Evolutionary conservation across 2,888 invertebrate genomes (phyloP).

Genomic region (Epistrophe grossulariae): DNA sequence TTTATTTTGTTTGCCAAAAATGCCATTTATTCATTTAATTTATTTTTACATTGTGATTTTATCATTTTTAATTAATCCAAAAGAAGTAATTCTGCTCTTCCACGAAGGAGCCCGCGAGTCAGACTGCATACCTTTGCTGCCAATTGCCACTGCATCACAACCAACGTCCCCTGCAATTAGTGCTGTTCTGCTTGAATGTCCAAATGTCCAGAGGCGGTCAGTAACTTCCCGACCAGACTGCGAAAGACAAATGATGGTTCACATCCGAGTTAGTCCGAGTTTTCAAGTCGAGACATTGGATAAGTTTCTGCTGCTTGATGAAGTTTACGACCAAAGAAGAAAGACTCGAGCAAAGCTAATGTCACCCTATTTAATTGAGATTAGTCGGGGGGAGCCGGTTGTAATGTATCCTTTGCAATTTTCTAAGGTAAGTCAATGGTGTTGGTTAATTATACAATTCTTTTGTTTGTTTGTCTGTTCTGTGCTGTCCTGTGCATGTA

Average conservation of each 20-base stretch:
- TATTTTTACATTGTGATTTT: conserved; percentile 63
- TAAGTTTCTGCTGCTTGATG: conserved; percentile 78
- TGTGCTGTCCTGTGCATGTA: not conserved
- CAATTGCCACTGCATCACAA: conserved; percentile 15
- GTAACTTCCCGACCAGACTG: conserved; percentile 50
- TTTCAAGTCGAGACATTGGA: conserved; percentile 75
- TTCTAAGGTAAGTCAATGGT: conserved; percentile 76
- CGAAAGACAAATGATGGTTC: conserved; percentile 78
- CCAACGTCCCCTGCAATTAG: conserved; percentile 74
- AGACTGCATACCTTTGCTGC: conserved; percentile 9
- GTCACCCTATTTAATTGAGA: conserved; percentile 79
- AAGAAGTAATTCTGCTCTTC: conserved; percentile 9
- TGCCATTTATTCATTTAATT: conserved; percentile 58
- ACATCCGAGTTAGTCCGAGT: conserved; percentile 77
- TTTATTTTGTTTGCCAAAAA: conserved; percentile 36
- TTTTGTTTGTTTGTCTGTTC: not conserved
- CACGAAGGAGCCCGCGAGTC: conserved; percentile 28
- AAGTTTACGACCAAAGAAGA: conserved; percentile 77
- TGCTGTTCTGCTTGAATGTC: conserved; percentile 78
- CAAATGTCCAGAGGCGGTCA: conserved; percentile 42
- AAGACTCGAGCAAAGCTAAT: conserved; percentile 77
- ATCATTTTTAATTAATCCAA: conserved; percentile 43
- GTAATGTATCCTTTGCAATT: conserved; percentile 79
- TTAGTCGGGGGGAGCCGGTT: conserved; percentile 78
- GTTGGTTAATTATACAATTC: conserved; percentile 23